phyloP scores from a whole-genome alignment of 1,140 invertebrate species.

The Andrena cerasifolii region DNA sequence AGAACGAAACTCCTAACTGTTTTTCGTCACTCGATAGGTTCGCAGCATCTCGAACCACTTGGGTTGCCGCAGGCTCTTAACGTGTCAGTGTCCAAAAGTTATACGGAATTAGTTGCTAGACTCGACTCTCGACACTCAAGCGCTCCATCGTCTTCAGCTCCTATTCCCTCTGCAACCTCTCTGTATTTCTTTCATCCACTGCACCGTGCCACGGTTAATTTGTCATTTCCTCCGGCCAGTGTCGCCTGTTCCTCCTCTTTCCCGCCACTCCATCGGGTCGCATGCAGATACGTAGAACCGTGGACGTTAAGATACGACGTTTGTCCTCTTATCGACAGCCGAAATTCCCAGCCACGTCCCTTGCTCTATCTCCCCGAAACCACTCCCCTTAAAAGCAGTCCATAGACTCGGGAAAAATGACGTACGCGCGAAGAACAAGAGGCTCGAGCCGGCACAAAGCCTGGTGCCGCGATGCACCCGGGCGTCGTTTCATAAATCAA shows the following conservation, averaged over 20 bases:
- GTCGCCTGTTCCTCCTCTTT: background rate
- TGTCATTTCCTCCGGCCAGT: background rate
- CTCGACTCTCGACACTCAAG: no score
- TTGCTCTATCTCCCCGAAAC: background rate
- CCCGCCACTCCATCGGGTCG: no score
- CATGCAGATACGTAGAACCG: no score
- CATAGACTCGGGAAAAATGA: constrained; percentile 25
- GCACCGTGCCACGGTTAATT: background rate
- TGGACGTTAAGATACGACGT: background rate
- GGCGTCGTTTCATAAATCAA: constrained; percentile 38
- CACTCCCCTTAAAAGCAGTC: constrained; percentile 30
- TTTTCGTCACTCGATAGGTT: no score
- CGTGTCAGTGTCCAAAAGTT: no score
- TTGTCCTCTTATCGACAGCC: background rate
- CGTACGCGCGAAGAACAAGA: constrained; percentile 12
- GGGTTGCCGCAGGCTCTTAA: no score
- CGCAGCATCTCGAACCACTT: no score
- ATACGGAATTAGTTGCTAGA: no score
- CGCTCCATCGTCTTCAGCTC: no score
- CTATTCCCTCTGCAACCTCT: no score
- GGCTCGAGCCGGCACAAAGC: constrained; percentile 8
- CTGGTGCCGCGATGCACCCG: constrained; percentile 15
- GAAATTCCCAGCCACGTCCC: background rate
- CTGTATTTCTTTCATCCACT: no score
- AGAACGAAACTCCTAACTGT: no score